A percentile compares a stretch with the other conserved stretches of the same genome.
These are phyloP conservation scores for Cryptosula pallasiana DNA, from an alignment of 2,888 invertebrate genomes.

Conservation along the genomic window DNA sequence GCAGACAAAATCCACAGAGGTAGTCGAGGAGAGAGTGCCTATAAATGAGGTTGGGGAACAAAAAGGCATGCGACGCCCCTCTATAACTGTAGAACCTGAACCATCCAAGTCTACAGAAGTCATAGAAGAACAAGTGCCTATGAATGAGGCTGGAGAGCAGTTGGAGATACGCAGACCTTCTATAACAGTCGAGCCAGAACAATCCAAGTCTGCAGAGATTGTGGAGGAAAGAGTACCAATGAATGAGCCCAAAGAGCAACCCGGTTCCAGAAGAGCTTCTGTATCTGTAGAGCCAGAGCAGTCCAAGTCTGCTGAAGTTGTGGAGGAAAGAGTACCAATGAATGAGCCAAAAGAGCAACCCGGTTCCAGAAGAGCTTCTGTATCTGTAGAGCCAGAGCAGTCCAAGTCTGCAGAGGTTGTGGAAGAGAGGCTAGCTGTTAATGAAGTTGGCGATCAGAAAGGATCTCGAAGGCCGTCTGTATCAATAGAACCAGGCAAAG, in stretches of 20 bases:
- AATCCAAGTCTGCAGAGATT: not conserved
- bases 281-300: not conserved
- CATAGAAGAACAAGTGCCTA: not conserved
- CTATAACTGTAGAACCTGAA: not conserved
- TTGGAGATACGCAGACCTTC: not conserved
- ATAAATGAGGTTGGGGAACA: not conserved
- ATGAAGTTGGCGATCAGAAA: not conserved
- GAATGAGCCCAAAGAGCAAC: not conserved
- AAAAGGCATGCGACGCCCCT: not conserved
- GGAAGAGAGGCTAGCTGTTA: not conserved
- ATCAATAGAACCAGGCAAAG: not conserved
- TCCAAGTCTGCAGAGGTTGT: not conserved
- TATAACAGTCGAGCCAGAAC: constrained; percentile 2
- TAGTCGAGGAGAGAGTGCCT: not conserved
- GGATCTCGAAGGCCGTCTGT: not conserved
- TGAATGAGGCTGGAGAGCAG: not conserved
- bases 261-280: not conserved
- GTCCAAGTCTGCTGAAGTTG: not conserved
- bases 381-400: not conserved
- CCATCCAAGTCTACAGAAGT: constrained; percentile 1
- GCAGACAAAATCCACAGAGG: not conserved
- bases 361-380: not conserved
- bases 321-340: not conserved
- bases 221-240: not conserved
- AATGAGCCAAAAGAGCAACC: not conserved